These are phyloP conservation scores for Sinopyrophorus schimmeli DNA, from an alignment of 2,888 invertebrate species.

Conservation along the genomic window DNA sequence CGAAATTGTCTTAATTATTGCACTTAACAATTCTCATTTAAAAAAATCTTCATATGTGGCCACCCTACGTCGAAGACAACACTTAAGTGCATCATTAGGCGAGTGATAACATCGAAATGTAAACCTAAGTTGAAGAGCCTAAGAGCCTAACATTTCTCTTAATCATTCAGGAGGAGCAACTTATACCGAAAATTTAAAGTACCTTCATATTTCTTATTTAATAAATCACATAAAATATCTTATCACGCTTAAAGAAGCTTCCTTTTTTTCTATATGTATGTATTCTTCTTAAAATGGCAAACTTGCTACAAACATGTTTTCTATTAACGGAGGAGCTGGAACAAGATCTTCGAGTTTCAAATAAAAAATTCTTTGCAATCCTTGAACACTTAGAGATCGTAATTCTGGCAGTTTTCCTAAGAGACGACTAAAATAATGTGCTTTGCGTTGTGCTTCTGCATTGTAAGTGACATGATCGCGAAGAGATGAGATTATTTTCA, in stretches of 20 bases:
- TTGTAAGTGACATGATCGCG: conserved; percentile 95
- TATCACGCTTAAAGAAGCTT: conserved; percentile 43
- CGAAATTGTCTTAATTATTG: conserved; percentile 7
- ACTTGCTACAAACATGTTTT: conserved; percentile 94
- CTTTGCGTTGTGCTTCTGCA: conserved; percentile 83
- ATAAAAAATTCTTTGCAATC: conserved; percentile 92
- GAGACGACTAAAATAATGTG: conserved; percentile 91
- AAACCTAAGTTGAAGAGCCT: background rate
- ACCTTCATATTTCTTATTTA: conserved; percentile 35
- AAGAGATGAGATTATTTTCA: conserved; percentile 93
- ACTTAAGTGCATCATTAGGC: conserved; percentile 25
- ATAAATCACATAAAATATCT: conserved; percentile 52
- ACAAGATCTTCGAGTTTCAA: conserved; percentile 90
- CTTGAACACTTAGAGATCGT: conserved; percentile 89
- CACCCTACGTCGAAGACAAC: conserved; percentile 21
- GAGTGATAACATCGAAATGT: conserved; percentile 18
- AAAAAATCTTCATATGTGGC: too few species aligned
- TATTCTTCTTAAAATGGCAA: conserved; percentile 94
- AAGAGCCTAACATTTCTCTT: conserved; percentile 1
- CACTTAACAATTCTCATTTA: too few species aligned
- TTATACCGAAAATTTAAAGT: conserved; percentile 1
- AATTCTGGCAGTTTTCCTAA: conserved; percentile 92
- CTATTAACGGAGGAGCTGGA: conserved; percentile 89
- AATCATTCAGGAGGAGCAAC: conserved; percentile 7
- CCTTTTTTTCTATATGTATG: conserved; percentile 25